phyloP scores from a whole-genome alignment of 1,140 invertebrate species.

The Littorina saxatilis region DNA sequence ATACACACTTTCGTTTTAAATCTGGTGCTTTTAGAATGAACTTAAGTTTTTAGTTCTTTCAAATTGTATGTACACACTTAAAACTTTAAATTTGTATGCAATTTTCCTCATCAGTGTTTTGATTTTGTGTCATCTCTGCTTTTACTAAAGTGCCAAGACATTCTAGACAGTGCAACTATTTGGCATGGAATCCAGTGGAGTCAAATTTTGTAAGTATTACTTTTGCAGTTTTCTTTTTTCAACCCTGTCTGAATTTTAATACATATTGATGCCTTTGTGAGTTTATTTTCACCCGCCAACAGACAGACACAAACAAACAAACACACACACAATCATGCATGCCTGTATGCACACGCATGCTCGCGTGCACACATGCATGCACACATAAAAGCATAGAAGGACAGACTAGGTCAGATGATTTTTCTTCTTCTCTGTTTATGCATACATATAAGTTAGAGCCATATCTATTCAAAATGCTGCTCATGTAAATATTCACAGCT shows the following conservation, averaged over 20 bases:
- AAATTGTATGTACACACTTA: no score
- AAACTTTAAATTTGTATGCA: neutral
- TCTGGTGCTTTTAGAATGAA: no score
- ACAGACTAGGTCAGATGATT: no score
- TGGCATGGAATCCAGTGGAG: conserved; percentile 93
- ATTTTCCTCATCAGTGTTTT: conserved; percentile 1
- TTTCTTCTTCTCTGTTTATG: no score
- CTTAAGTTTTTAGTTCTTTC: no score
- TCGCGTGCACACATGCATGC: neutral
- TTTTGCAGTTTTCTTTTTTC: neutral
- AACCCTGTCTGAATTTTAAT: neutral
- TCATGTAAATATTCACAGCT: no score
- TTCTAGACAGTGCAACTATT: conserved; percentile 86
- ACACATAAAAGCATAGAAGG: no score
- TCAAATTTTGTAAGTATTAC: conserved; percentile 80
- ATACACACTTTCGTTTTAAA: neutral
- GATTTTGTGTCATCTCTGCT: neutral
- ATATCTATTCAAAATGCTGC: no score
- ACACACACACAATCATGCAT: neutral
- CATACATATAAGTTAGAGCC: no score
- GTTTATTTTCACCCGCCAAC: no score
- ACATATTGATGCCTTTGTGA: no score
- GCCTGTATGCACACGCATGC: neutral
- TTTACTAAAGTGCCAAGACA: conserved; percentile 60
- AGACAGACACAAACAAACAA: neutral